Base-by-base conservation (phyloP, 2,113 vertebrate genomes). In the Petroica traversi region DNA sequence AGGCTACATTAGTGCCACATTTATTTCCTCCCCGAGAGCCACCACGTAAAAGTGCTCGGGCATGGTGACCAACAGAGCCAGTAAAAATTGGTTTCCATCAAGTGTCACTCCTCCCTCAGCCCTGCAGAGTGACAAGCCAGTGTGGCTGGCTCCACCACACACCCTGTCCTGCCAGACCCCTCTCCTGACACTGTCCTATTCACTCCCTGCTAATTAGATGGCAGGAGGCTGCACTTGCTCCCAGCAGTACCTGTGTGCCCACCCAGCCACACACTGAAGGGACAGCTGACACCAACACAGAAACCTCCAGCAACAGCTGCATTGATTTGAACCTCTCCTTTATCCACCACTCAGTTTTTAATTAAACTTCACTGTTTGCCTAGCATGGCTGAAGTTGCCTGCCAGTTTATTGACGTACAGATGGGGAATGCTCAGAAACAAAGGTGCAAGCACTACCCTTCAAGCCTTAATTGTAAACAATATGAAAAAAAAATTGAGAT, bases 191-290 rank as follows among this genome's bases (percentile, higher is more conserved):
- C 41, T 7, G 19, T 18, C 46, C 51, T n/a, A 5, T 31, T 61
- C 29, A 31, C 20, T 69, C 51, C n/a, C n/a, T 22, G 59, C 81
- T 74, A 54, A 58, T 85, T 8, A 67, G 46, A 25, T 2, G 33
- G 66, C 33, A 9, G 0, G 22, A 79, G 33, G 61, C 61, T 71
- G 52, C 61, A 2, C 2, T 6, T 23, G 52, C 78, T 75, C 13
- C 2, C 5, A 76, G 28, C 25, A 11, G 69, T 18, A 71, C 69
- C 74, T 66, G 4, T 13, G 69, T 2, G 41, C 29, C 46, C n/a
- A 19, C 46, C 64, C 46, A 62, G 85, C 14, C 78, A 41, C n/a
- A 24, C 38, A 1, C 0, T 0, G 0, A 12, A 6, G 11, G 0
- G 45, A 76, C 73, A 85, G 61, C 78, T 40, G 89, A 33, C 4